A percentile compares a stretch with the other conserved stretches of the same genome.
phyloP scores from a whole-genome alignment of 1,140 invertebrate genomes.

The Psilanteris sp. region DNA sequence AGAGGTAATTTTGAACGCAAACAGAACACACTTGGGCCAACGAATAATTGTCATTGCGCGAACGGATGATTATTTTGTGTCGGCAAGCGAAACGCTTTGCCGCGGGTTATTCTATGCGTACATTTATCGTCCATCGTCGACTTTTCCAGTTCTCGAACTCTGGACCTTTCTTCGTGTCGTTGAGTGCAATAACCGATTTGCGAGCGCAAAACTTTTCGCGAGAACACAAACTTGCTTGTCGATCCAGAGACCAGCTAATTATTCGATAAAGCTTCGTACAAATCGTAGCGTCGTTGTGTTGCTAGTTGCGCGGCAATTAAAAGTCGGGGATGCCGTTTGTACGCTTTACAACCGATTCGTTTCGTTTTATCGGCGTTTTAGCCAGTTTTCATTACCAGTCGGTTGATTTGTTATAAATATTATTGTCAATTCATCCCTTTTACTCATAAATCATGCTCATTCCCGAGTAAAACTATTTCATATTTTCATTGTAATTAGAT shows the following conservation, averaged over 20 bases:
- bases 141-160: conserved; percentile 61
- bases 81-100: conserved; percentile 4
- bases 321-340: conserved; percentile 14
- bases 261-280: conserved; percentile 37
- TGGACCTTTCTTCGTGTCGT: conserved; percentile 49
- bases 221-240: conserved; percentile 30
- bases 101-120: conserved; percentile 32
- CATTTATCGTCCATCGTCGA: conserved; percentile 43
- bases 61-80: not conserved
- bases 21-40: too few species aligned
- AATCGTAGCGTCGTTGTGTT: conserved; percentile 14
- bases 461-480: too few species aligned
- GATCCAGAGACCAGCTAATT: conserved; percentile 32
- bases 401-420: conserved; percentile 19
- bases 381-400: conserved; percentile 2
- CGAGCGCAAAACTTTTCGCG: conserved; percentile 49
- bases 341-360: conserved; percentile 9
- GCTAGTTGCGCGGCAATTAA: conserved; percentile 22
- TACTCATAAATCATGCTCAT: too few species aligned
- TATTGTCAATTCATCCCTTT: too few species aligned
- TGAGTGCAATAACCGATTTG: conserved; percentile 58
- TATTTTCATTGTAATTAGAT: too few species aligned
- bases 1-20: too few species aligned
- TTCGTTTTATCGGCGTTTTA: conserved; percentile 8
- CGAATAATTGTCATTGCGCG: too few species aligned